Evolutionary conservation across 2,888 invertebrate genomes (phyloP), one percentile per base, ranked within the genome.

Genomic region (Torymus tubicola): DNA sequence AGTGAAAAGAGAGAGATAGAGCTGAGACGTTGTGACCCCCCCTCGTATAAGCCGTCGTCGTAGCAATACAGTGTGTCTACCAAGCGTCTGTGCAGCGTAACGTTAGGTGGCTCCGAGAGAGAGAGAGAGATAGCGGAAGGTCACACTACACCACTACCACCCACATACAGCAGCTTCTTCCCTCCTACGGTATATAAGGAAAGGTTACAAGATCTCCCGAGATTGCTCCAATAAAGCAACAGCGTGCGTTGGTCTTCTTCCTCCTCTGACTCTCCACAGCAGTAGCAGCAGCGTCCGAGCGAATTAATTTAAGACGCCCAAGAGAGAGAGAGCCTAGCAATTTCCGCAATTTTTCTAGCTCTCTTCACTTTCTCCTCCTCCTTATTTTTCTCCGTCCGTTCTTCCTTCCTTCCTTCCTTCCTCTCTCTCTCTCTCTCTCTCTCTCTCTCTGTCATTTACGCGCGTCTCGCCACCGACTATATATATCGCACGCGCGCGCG

Each of bases 231-330:
- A 81, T 81, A 78, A 81, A 81, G 61, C 71, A 74, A 42, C 24
- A 21, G 21, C 21, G 21, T 21, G 11, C 31, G 21, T n/a, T 68
- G 52, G 79, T 63, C n/a, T 83, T 13, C 60, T n/a, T 21, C 13
- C 57, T 13, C 58, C 65, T 70, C 55, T 72, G 82, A 60, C 71
- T 78, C 74, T 69, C 71, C 82, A n/a, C n/a, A n/a, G n/a, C n/a
- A n/a, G n/a, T n/a, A n/a, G n/a, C n/a, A n/a, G 82, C 81, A 81
- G 82, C 85, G 85, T 86, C 87, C 85, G 82, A 84, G 85, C 84
- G 86, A 87, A 87, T 87, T 87, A 87, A 87, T 87, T 87, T 87
- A 87, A 87, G 85, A 86, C 86, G 84, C 84, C 84, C 82, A 3
- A 31, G 31, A 31, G 31, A 31, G 31, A 31, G 81, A 82, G 83